Percentiles rank a stretch among this genome's conserved stretches.
phyloP scores from a whole-genome alignment of 2,797 vertebrate species.

The Anguilla marmorata region DNA sequence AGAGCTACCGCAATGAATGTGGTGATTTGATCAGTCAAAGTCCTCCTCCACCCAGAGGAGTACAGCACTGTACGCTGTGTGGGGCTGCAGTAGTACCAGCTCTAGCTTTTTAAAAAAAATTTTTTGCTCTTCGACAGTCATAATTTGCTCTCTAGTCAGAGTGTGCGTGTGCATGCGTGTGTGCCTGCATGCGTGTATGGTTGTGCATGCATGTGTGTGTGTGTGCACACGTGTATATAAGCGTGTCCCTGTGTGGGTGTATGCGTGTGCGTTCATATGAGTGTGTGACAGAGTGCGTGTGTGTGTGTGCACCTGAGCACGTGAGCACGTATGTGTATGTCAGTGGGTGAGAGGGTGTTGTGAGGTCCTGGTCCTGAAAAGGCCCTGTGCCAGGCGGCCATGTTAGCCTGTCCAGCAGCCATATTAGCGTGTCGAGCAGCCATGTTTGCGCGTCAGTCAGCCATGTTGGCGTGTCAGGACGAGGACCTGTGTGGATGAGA shows the following conservation, averaged over 20 bases:
- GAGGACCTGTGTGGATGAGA: too few species aligned
- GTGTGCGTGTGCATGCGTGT: not conserved
- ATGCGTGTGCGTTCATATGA: too few species aligned
- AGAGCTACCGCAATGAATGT: not conserved
- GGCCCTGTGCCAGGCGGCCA: not conserved
- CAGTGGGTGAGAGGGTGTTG: not conserved
- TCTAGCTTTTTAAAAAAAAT: not conserved
- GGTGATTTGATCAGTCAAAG: not conserved
- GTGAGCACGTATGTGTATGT: too few species aligned
- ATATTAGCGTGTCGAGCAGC: not conserved
- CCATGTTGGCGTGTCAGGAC: not conserved
- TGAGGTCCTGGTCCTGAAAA: not conserved
- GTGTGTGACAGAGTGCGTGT: not conserved
- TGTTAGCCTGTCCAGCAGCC: too few species aligned
- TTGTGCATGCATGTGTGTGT: not conserved
- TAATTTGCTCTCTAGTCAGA: constrained; percentile 6
- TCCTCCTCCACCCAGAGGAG: not conserved
- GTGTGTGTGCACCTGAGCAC: too few species aligned
- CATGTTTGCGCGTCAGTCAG: not conserved
- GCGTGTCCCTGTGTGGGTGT: too few species aligned
- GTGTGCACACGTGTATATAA: too few species aligned
- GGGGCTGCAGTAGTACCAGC: constrained; percentile 2
- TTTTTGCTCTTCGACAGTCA: too few species aligned
- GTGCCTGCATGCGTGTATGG: too few species aligned
- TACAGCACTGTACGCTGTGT: not conserved